Base-by-base conservation (phyloP, 2,797 vertebrate genomes). In the Xyrichtys novacula region DNA sequence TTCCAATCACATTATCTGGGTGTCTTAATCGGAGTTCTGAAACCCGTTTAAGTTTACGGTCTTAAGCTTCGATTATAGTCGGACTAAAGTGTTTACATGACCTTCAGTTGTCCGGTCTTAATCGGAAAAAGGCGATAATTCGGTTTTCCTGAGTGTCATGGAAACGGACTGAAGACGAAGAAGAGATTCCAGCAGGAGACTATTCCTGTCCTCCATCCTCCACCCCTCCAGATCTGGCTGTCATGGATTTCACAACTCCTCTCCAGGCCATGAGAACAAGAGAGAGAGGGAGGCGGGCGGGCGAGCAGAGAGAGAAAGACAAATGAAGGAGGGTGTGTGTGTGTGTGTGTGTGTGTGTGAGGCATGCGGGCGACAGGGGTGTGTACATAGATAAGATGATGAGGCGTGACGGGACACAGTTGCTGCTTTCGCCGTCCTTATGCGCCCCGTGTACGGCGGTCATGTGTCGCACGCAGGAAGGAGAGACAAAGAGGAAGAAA, bases 141-240 rank as follows among this genome's bases (percentile, higher is more conserved):
- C n/a, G n/a, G n/a, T n/a, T n/a, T n/a, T n/a, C n/a, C n/a, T n/a
- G n/a, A n/a, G n/a, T n/a, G n/a, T n/a, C n/a, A n/a, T n/a, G n/a
- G n/a, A n/a, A n/a, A n/a, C n/a, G n/a, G n/a, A n/a, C n/a, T n/a
- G n/a, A n/a, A n/a, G n/a, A n/a, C n/a, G 77, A 80, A 40, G 58
- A 52, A 69, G 50, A 60, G 80, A 83, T 71, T 85, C 56, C 74
- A 78, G 78, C 57, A 74, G 81, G 53, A 77, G 72, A 81, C 83
- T 88, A 85, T 90, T 89, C 70, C 70, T 54, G 77, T 88, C 80
- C 75, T 78, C 57, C 57, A 69, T 83, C 81, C 73, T 43, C 61
- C 47, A 48, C 80, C 70, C 85, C 65, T 23, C 66, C 53, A 80
- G 80, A 81, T 82, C 78, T 76, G 69, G 78, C 75, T 74, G 84